Evolutionary conservation across 2,888 invertebrate species (phyloP).

Genomic region (Chloroclysta siterata): DNA sequence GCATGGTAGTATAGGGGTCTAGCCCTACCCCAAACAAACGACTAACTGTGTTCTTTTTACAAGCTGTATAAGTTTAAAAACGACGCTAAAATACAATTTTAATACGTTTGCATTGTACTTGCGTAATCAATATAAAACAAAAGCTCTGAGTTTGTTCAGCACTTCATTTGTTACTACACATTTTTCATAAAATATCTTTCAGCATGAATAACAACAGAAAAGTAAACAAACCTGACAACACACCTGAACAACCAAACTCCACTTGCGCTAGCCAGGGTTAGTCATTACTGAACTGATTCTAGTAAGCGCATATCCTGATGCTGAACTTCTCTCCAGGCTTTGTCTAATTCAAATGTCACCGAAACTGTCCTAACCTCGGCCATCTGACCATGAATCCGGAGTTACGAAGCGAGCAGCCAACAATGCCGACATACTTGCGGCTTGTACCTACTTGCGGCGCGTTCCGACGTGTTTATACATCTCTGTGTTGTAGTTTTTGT

Average conservation of each 20-base stretch:
- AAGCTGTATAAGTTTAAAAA: too few relatives aligned
- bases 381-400: conserved; percentile 35
- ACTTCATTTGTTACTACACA: not conserved
- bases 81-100: too few relatives aligned
- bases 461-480: conserved; percentile 34
- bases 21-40: too few relatives aligned
- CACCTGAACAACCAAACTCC: not conserved
- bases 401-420: conserved; percentile 35
- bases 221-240: not conserved
- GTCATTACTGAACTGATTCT: not conserved
- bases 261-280: conserved; percentile 1
- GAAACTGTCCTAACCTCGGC: conserved; percentile 27
- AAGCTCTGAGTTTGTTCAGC: not conserved
- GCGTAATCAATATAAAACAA: not conserved
- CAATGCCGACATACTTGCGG: conserved; percentile 36
- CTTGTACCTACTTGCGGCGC: conserved; percentile 29
- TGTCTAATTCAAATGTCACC: conserved; percentile 34
- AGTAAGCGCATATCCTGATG: conserved; percentile 3
- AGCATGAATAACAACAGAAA: not conserved
- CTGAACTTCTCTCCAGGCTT: conserved; percentile 14
- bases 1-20: too few relatives aligned
- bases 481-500: conserved; percentile 33
- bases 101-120: not conserved
- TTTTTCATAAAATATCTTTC: not conserved
- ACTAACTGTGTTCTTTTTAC: too few relatives aligned